Evolutionary conservation across 2,113 vertebrate genomes (phyloP).

Genomic region (Pluvianellus socialis): DNA sequence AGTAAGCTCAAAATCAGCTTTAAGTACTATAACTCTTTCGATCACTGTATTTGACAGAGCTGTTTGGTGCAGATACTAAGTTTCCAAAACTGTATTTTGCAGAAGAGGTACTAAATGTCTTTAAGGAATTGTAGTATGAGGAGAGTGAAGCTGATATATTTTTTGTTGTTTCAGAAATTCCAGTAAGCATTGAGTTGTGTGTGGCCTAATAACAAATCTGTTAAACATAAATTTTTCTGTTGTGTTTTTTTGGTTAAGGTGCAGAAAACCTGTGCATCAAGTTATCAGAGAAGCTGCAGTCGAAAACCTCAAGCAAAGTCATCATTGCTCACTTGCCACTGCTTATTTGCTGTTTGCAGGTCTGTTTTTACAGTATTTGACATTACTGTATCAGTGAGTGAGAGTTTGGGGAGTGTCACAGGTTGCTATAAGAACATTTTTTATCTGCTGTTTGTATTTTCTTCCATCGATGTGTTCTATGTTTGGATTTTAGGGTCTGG

Average conservation of each 20-base stretch:
- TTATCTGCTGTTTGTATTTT: not conserved
- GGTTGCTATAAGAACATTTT: not conserved
- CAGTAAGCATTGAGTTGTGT: not conserved
- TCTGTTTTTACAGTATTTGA: slow-evolving; percentile 49
- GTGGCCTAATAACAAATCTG: not conserved
- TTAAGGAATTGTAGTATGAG: not conserved
- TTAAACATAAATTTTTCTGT: not conserved
- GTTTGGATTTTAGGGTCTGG: not conserved
- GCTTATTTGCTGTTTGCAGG: slow-evolving; percentile 96
- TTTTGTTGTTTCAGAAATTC: not conserved
- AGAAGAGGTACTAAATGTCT: not conserved
- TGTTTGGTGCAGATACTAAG: not conserved
- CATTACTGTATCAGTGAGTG: not conserved
- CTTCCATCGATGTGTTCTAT: not conserved
- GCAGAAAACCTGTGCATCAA: slow-evolving; percentile 95
- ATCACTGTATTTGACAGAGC: not conserved
- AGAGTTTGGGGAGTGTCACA: not conserved
- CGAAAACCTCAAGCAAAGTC: slow-evolving; percentile 95
- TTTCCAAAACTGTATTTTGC: not conserved
- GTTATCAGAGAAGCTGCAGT: slow-evolving; percentile 94
- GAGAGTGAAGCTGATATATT: not conserved
- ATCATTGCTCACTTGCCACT: slow-evolving; percentile 95
- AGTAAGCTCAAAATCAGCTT: not conserved
- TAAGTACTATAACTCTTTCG: not conserved
- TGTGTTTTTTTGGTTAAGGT: slow-evolving; percentile 71